A percentile compares a stretch with the other conserved stretches of the same genome.
Conservation (phyloP, 2,113 vertebrate species). For the Aegithalos caudatus region DNA sequence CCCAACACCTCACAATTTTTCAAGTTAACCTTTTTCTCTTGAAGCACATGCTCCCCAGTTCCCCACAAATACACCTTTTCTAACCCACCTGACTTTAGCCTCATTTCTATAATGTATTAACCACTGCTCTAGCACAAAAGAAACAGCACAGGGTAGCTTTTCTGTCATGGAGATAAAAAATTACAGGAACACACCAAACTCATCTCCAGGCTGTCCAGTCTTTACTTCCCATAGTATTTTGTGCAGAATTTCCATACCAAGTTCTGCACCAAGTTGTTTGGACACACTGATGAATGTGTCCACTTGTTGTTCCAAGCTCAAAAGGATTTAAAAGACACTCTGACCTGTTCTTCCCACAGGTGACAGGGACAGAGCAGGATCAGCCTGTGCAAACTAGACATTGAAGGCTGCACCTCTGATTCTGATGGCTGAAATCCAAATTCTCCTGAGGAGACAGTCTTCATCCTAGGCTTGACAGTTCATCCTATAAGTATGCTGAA, state of each 20-base stretch:
- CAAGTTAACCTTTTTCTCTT: background rate
- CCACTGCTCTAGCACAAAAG: background rate
- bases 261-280: background rate
- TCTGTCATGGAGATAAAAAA: background rate
- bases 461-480: background rate
- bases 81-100: background rate
- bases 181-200: fast-evolving
- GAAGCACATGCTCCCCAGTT: background rate
- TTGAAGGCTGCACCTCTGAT: background rate
- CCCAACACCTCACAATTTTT: background rate
- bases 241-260: background rate
- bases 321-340: background rate
- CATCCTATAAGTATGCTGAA: background rate
- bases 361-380: background rate
- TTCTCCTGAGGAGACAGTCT: background rate
- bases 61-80: background rate
- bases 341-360: background rate
- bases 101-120: background rate
- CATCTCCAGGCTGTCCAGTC: background rate
- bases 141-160: background rate
- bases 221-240: background rate
- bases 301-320: background rate
- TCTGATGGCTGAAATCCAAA: background rate
- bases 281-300: background rate
- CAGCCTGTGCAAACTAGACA: background rate